Evolutionary conservation across 1,140 invertebrate species (phyloP).

Genomic region (Nasonia longicornis): DNA sequence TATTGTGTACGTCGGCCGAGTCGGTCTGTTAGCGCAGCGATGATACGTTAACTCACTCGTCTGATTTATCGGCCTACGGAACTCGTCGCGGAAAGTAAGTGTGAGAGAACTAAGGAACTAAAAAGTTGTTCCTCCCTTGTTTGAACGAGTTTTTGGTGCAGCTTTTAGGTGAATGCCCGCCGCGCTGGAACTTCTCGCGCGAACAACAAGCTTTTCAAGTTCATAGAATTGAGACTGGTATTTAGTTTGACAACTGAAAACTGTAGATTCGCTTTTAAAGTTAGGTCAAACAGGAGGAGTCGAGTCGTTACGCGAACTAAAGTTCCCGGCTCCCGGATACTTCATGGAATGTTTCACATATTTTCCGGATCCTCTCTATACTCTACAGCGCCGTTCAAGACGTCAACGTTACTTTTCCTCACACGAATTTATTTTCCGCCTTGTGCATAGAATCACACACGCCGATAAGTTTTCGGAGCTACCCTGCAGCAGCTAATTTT

Average conservation of each 20-base stretch:
- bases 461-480: too few relatives aligned
- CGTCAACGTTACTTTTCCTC: too few relatives aligned
- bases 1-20: background rate
- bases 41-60: slow-evolving; percentile 20
- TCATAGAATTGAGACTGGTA: slow-evolving; percentile 48
- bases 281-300: slow-evolving; percentile 41
- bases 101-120: slow-evolving; percentile 36
- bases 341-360: slow-evolving; percentile 42
- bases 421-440: too few relatives aligned
- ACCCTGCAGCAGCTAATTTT: background rate
- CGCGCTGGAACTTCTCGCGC: background rate
- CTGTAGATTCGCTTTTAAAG: slow-evolving; percentile 46
- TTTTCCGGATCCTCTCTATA: slow-evolving; percentile 1
- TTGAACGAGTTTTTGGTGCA: slow-evolving; percentile 47
- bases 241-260: slow-evolving; percentile 49
- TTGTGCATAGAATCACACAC: too few relatives aligned
- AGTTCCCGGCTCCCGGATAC: slow-evolving; percentile 28
- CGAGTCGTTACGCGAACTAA: slow-evolving; percentile 42
- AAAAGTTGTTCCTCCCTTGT: slow-evolving; percentile 45
- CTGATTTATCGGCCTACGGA: slow-evolving; percentile 38
- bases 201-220: slow-evolving; percentile 49
- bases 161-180: slow-evolving; percentile 39
- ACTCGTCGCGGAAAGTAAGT: background rate
- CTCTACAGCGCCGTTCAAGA: too few relatives aligned
- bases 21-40: background rate